Evolutionary conservation across 1,140 invertebrate genomes (phyloP).

Genomic region (Diachasmimorpha longicaudata): DNA sequence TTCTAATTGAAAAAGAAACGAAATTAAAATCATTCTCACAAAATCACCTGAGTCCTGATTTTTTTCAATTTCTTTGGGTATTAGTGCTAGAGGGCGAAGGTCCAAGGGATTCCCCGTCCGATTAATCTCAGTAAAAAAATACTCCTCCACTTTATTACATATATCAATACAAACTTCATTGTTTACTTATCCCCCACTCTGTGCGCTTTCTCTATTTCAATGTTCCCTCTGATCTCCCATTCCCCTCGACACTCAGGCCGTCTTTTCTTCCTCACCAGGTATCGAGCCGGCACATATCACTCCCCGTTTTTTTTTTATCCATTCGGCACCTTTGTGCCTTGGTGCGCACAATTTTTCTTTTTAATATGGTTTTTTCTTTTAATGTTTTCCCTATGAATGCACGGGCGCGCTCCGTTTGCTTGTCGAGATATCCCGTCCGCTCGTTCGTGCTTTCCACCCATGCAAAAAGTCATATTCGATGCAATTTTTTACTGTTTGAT

Average conservation of each 20-base stretch:
- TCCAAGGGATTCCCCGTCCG: no score
- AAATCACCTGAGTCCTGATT: no score
- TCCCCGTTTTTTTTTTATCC: background rate
- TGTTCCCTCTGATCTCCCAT: background rate
- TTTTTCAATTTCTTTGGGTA: no score
- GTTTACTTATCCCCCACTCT: no score
- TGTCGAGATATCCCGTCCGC: constrained; percentile 9
- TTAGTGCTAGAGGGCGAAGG: no score
- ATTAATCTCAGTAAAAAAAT: no score
- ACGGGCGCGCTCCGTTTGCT: constrained; percentile 15
- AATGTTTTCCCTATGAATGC: constrained; percentile 41
- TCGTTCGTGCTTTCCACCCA: background rate
- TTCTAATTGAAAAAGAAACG: no score
- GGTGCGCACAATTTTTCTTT: background rate
- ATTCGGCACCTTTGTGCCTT: constrained; percentile 22
- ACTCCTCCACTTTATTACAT: constrained; percentile 6
- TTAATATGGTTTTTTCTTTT: constrained; percentile 42
- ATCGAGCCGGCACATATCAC: background rate
- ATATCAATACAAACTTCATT: no score
- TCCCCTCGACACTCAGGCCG: background rate
- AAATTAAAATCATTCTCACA: no score
- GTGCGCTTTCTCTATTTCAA: no score
- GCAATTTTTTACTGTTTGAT: constrained; percentile 5
- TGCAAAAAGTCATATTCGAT: constrained; percentile 10
- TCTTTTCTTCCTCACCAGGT: background rate